Base-by-base conservation (phyloP, 1,140 invertebrate species). In the Phocides pigmalion region DNA sequence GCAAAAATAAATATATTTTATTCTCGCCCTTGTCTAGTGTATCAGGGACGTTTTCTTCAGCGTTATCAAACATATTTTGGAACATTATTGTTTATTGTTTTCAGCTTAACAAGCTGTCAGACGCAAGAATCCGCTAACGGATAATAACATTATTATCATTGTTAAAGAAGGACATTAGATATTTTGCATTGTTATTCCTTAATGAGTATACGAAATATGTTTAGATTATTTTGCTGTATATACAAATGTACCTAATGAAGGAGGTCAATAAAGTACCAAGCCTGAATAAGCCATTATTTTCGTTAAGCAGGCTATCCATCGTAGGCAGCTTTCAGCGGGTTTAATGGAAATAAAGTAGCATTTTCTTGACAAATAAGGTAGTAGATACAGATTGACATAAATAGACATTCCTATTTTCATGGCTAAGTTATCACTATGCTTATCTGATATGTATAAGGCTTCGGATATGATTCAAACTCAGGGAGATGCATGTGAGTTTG, bases 71-170 rank as follows among this genome's bases (percentile, higher is more conserved):
- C 15, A 39, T 39, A 41, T 41, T 41, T 41, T 2, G 41, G 8
- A 17, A 11, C 8, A 9, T 42, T 17, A 42, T 42, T 42, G 16
- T 17, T 17, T 17, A 42, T 42, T 42, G 16, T 42, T 9, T 42
- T 42, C 41, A 19, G 41, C 41, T 42, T 42, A 42, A 42, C 41
- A 9, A 42, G 41, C 41, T 42, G 41, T 42, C 41, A 42, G 41
- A 19, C 16, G 8, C 41, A 42, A 17, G 41, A 3, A 9, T 12
- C 17, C 41, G 14, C 41, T 41, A 41, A 15, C 12, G 16, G 16
- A 42, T 19, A 19, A 42, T 42, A 39, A 42, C 16, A 17, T 17
- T 42, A 16, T 42, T 19, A 42, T 42, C 8, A 19, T 9, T 9
- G 9, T 19, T 17, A 42, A 17, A 9, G 8, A 16, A 42, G 11